phyloP scores from a whole-genome alignment of 1,140 invertebrate genomes.

The Palaemon carinicauda region DNA sequence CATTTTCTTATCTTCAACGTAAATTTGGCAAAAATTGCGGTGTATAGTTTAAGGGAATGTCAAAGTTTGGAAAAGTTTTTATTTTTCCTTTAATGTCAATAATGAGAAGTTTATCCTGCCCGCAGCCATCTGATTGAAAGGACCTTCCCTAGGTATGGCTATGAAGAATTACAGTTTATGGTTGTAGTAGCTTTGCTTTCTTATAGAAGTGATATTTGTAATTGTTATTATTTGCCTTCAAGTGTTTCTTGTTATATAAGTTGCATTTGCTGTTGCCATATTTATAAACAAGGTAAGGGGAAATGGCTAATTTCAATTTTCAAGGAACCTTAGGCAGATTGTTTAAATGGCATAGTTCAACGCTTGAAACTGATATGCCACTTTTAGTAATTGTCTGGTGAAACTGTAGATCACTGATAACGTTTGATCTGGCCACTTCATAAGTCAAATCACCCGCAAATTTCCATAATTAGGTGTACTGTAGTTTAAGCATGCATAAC shows the following conservation, averaged over 20 bases:
- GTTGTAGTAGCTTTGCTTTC: neutral
- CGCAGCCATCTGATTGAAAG: slow-evolving; percentile 86
- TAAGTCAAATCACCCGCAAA: too few species aligned
- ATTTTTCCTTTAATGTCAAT: neutral
- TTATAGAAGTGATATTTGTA: neutral
- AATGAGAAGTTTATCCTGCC: slow-evolving; percentile 8
- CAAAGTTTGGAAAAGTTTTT: neutral
- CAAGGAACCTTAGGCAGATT: too few species aligned
- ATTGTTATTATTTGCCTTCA: neutral
- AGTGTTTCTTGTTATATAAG: neutral
- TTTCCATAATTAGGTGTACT: too few species aligned
- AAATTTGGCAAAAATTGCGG: neutral
- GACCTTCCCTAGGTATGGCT: slow-evolving; percentile 86
- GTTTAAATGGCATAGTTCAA: too few species aligned
- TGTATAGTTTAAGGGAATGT: neutral
- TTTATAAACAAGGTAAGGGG: neutral
- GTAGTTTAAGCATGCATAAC: too few species aligned
- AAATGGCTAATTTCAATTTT: neutral
- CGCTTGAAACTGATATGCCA: too few species aligned
- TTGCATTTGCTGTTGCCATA: neutral
- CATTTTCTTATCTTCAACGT: neutral
- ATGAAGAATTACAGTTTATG: slow-evolving; percentile 1
- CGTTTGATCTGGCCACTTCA: too few species aligned
- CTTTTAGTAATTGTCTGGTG: too few species aligned
- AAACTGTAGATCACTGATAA: too few species aligned